Evolutionary conservation across 2,888 invertebrate genomes (phyloP), one percentile per base, ranked within the genome.

Genomic region (Patella pellucida): DNA sequence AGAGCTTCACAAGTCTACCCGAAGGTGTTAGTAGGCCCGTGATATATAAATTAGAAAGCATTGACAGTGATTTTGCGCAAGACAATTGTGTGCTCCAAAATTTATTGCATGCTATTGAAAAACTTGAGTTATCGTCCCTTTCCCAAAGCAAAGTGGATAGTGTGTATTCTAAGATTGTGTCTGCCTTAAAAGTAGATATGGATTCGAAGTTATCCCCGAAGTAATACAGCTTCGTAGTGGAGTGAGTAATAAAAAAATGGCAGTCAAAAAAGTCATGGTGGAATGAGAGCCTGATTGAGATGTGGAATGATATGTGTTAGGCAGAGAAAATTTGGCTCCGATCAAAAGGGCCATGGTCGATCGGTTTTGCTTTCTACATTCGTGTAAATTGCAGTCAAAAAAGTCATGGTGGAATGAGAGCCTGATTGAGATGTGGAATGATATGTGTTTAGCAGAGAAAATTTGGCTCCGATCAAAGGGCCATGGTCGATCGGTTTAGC

Each of bases 141-240:
- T 56, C 56, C 15, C 56, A 56, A n/a, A n/a, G 56, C 56, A 56
- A 56, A n/a, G 56, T 56, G n/a, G 56, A 56, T 56, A 56, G 4
- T n/a, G 56, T 56, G 15, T 56, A 56, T 56, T 15, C 56, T n/a
- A 16, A 56, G 56, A 16, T 15, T 9, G n/a, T 62, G 62, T 14
- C n/a, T n/a, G 9, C 19, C n/a, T 62, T 15, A 62, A 62, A 62
- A n/a, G 19, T 62, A 19, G 62, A 62, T 19, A 62, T 62, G 62
- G 62, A 62, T 62, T 11, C 16, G n/a, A 62, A 62, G 19, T n/a
- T 62, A 15, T n/a, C 62, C n/a, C 62, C 62, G 9, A 15, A n/a
- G 19, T 19, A 15, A 19, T 62, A n/a, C 9, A 19, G n/a, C n/a
- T 62, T n/a, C 1, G 19, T 19, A 62, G 62, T 62, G 15, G 62